These are phyloP conservation scores for Suncus etruscus DNA, from an alignment of 2,113 vertebrate species.

Conservation along the genomic window DNA sequence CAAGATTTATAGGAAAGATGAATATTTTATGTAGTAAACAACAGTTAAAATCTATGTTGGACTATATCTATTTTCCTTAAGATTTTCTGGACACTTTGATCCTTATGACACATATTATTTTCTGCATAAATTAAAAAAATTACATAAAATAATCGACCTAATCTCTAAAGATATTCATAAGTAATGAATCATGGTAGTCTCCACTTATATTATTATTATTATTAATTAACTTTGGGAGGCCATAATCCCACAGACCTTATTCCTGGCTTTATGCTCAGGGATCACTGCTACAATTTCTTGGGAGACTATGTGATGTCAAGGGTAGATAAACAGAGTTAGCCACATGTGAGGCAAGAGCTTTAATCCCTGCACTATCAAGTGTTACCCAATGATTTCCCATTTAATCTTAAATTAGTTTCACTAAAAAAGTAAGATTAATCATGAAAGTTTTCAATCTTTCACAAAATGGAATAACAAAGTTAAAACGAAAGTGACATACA, in stretches of 20 bases:
- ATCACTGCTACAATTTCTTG: too few relatives aligned
- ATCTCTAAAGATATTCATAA: slow-evolving; percentile 30
- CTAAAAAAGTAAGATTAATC: slow-evolving; percentile 11
- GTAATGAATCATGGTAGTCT: not conserved
- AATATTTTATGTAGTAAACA: too few relatives aligned
- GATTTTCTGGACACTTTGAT: not conserved
- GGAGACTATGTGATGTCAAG: too few relatives aligned
- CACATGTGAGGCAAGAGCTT: too few relatives aligned
- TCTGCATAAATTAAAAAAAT: slow-evolving; percentile 35
- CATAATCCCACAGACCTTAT: too few relatives aligned
- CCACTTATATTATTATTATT: not conserved
- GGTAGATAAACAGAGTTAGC: too few relatives aligned
- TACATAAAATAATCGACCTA: not conserved
- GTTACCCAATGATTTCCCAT: too few relatives aligned
- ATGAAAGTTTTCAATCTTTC: not conserved
- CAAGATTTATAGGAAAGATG: not conserved
- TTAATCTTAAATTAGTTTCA: slow-evolving; percentile 47
- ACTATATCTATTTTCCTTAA: not conserved
- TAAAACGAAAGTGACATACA: not conserved
- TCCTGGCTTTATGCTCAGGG: too few relatives aligned
- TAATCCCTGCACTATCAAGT: too few relatives aligned
- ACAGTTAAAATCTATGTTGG: too few relatives aligned
- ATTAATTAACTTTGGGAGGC: too few relatives aligned
- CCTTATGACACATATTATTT: not conserved
- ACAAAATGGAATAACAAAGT: not conserved